Base-by-base conservation (phyloP, 2,113 vertebrate genomes). In the Cyanoderma ruficeps region DNA sequence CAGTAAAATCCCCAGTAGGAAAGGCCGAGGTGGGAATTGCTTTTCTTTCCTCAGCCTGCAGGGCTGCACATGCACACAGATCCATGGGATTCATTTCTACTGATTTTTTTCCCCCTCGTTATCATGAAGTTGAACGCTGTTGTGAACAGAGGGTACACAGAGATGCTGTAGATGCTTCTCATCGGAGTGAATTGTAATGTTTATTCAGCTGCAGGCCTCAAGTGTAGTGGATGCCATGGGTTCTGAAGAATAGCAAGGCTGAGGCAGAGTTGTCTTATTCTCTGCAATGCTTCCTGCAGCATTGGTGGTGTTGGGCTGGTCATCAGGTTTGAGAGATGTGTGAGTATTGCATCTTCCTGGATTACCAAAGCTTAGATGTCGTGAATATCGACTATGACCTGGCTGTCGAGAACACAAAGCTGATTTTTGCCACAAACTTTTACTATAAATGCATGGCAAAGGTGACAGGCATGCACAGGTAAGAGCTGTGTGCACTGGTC, bases 171-270 rank as follows among this genome's bases (percentile, higher is more conserved):
- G 94, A 93, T 96, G 44, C 44, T 93, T 94, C 93, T 96, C 76
- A 27, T 0, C 88, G 68, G 59, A 92, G 46, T 30, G 64, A 89
- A 44, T 6, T 78, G 60, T 76, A 63, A 35, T 96, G 78, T 94
- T 97, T 95, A 77, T 55, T 96, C 88, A 96, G 94, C 90, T 96
- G 92, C 76, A 74, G 44, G 56, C 59, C 70, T 90, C 24, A 15
- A 74, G 39, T 47, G 75, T 53, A 39, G 50, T 20, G 31, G 30
- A 11, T 83, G 56, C 72, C 37, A 21, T 47, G 37, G 59, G 50
- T 19, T 82, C 63, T 83, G 79, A 82, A 71, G 83, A 67, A 21
- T 3, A 74, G 35, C 33, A 57, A 75, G 59, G 71, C 33, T 87
- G 61, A 35, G 50, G 60, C 68, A 76, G 87, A 82, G 65, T 10